phyloP scores from a whole-genome alignment of 1,140 invertebrate species.

The Leptinotarsa undecemlineata region DNA sequence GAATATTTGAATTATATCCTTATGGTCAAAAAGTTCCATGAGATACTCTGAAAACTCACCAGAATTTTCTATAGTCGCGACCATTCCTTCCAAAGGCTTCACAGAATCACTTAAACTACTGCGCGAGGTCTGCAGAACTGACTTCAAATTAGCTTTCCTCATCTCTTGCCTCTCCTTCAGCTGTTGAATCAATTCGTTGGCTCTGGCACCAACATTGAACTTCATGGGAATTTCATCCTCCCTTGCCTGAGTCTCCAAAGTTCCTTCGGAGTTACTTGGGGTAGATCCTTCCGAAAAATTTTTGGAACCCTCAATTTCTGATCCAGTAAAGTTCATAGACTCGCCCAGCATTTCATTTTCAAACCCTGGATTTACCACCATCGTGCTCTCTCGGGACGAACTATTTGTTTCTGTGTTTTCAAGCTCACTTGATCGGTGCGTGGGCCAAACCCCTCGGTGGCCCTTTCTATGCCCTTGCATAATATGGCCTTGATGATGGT shows the following conservation, averaged over 20 bases:
- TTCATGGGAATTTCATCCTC: neutral
- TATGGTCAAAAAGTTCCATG: neutral
- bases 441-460: neutral
- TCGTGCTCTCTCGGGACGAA: neutral
- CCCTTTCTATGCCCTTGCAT: neutral
- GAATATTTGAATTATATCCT: too few species aligned
- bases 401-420: neutral
- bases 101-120: neutral
- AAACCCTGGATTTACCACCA: neutral
- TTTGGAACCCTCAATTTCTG: neutral
- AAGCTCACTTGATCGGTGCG: neutral
- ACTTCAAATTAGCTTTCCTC: neutral
- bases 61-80: neutral
- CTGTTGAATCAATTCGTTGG: constrained; percentile 12
- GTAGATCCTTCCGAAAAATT: too few species aligned
- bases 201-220: constrained; percentile 10
- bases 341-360: neutral
- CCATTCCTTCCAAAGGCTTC: neutral
- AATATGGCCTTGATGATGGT: neutral
- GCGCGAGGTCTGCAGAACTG: neutral
- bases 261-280: neutral
- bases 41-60: neutral
- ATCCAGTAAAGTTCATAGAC: neutral
- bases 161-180: constrained; percentile 16
- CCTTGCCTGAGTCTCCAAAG: neutral